Evolutionary conservation across 2,113 vertebrate species (phyloP).

Genomic region (Cephalopterus ornatus): DNA sequence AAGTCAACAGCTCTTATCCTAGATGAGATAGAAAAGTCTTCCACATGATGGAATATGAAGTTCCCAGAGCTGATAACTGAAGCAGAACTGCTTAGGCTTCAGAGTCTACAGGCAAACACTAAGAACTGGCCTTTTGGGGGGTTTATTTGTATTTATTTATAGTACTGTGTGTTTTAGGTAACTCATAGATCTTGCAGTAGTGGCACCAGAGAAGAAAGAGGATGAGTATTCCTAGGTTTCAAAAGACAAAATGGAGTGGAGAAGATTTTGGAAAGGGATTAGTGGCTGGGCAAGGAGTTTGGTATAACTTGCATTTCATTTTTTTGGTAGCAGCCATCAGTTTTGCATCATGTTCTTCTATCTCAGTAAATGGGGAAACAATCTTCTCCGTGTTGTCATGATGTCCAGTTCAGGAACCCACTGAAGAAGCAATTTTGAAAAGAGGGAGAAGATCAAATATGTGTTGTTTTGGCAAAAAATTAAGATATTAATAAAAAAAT

Average conservation of each 20-base stretch:
- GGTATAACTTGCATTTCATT: background rate
- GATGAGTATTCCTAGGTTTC: background rate
- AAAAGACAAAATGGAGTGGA: background rate
- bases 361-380: background rate
- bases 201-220: background rate
- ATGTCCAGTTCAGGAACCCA: background rate
- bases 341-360: background rate
- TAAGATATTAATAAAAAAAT: background rate
- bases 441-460: background rate
- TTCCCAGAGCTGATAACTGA: background rate
- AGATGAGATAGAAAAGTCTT: background rate
- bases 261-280: background rate
- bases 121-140: background rate
- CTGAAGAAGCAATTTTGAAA: background rate
- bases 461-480: background rate
- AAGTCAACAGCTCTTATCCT: background rate
- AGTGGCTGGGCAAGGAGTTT: background rate
- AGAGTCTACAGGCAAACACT: background rate
- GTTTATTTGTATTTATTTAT: background rate
- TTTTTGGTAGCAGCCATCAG: background rate
- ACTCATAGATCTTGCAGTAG: background rate
- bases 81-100: background rate
- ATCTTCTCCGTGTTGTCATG: background rate
- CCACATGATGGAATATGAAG: background rate
- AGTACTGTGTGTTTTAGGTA: background rate